Percentiles rank a stretch among this genome's conserved stretches.
Conservation (phyloP, 53 echinoderm and acorn worm genomes). For the Antedon mediterranea region DNA sequence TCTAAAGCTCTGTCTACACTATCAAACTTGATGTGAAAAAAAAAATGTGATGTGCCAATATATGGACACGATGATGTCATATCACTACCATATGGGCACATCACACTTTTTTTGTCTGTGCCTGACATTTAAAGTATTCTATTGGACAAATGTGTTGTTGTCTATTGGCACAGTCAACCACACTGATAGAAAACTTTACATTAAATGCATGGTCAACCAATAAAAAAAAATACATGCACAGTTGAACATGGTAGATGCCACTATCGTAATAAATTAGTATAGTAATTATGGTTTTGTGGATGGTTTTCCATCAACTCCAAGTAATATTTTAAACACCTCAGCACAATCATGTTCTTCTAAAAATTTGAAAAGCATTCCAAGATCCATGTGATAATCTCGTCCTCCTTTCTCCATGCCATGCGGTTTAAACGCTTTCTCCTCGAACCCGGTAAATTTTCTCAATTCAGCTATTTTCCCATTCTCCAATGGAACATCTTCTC, state of each 20-base stretch:
- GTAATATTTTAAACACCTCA: slow-evolving; percentile 60
- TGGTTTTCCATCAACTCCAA: slow-evolving; percentile 82
- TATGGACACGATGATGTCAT: too few species aligned
- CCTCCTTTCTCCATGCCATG: slow-evolving; percentile 39
- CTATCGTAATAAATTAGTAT: background rate
- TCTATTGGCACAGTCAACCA: too few species aligned
- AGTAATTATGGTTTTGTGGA: slow-evolving; percentile 18
- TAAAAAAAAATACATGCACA: background rate
- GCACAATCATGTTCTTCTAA: slow-evolving; percentile 63
- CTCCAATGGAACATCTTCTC: slow-evolving; percentile 55
- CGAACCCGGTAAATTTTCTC: slow-evolving; percentile 47
- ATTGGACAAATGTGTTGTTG: too few species aligned
- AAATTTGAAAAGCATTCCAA: slow-evolving; percentile 69
- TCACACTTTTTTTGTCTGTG: too few species aligned
- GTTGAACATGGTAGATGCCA: background rate
- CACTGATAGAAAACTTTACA: too few species aligned
- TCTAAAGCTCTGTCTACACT: too few species aligned
- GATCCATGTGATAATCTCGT: slow-evolving; percentile 91
- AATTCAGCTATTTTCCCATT: slow-evolving; percentile 20
- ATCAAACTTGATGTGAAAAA: too few species aligned
- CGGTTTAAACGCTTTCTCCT: slow-evolving; percentile 64
- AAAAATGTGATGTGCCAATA: too few species aligned
- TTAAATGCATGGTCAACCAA: background rate
- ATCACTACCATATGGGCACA: too few species aligned
- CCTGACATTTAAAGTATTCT: too few species aligned